Evolutionary conservation across 2,888 invertebrate genomes (phyloP).

Genomic region (Cheilosia vulpina): DNA sequence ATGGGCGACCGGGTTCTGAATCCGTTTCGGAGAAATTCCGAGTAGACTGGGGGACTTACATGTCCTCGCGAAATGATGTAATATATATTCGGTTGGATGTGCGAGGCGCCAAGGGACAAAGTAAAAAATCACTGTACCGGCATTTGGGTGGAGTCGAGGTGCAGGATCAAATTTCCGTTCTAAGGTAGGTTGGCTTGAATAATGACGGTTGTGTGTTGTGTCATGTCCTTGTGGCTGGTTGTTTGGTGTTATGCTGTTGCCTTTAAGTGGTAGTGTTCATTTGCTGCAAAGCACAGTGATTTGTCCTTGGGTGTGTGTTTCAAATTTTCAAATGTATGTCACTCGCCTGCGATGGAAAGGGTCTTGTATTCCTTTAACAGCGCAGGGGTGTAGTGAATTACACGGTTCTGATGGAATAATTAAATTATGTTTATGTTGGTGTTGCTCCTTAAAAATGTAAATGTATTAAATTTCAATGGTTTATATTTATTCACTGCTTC

Average conservation of each 20-base stretch:
- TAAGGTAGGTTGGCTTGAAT: slow-evolving; percentile 85
- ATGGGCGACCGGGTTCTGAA: slow-evolving; percentile 96
- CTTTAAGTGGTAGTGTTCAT: slow-evolving; percentile 13
- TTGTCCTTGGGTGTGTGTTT: slow-evolving; percentile 39
- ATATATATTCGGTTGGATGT: slow-evolving; percentile 96
- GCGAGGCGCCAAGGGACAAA: slow-evolving; percentile 92
- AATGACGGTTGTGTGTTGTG: neutral
- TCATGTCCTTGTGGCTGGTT: slow-evolving; percentile 6
- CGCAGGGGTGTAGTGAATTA: neutral
- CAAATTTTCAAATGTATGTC: slow-evolving; percentile 17
- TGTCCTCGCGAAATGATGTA: slow-evolving; percentile 95
- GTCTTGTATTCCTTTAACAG: neutral
- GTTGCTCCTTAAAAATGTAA: neutral
- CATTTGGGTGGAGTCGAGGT: slow-evolving; percentile 95
- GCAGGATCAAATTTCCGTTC: slow-evolving; percentile 94
- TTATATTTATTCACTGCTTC: neutral
- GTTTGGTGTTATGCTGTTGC: slow-evolving; percentile 7
- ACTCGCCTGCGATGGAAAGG: neutral
- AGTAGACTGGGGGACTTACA: slow-evolving; percentile 96
- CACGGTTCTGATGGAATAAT: slow-evolving; percentile 6
- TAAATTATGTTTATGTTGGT: slow-evolving; percentile 2
- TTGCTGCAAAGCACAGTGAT: neutral
- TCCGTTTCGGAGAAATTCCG: slow-evolving; percentile 94
- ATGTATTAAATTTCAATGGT: neutral
- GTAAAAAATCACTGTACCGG: slow-evolving; percentile 91